Conservation (phyloP, 2,113 vertebrate species). For the Motacilla alba region DNA sequence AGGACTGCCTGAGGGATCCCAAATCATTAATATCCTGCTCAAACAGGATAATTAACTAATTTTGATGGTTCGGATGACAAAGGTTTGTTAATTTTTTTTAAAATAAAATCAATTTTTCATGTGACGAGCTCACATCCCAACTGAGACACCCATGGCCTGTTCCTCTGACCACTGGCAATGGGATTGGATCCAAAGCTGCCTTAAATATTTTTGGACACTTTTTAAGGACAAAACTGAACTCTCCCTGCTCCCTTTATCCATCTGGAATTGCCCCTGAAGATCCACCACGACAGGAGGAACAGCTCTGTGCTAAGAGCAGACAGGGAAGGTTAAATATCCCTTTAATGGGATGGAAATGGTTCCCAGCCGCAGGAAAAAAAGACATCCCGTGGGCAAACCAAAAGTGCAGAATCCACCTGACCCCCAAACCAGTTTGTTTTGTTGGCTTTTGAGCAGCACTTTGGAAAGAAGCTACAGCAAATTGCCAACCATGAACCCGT, state of each 20-base stretch:
- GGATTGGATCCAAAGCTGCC: background rate
- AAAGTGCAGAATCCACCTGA: background rate
- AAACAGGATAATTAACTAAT: background rate
- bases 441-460: background rate
- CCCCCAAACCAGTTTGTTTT: background rate
- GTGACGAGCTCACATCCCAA: background rate
- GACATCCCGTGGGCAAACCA: background rate
- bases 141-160: fast-evolving
- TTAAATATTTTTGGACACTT: background rate
- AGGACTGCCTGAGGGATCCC: background rate
- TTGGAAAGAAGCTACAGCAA: background rate
- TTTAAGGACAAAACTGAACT: background rate
- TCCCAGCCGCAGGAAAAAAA: background rate
- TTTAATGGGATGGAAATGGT: background rate
- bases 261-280: background rate
- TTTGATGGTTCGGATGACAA: background rate
- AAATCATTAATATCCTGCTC: background rate
- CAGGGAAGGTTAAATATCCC: background rate
- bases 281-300: fast-evolving
- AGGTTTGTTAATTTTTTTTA: background rate
- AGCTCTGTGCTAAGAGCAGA: background rate
- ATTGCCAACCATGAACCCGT: background rate
- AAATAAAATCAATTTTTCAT: background rate
- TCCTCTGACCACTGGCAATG: background rate
- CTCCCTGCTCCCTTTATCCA: background rate